Evolutionary conservation across 2,888 invertebrate genomes (phyloP).

Genomic region (Amphipyra berbera): DNA sequence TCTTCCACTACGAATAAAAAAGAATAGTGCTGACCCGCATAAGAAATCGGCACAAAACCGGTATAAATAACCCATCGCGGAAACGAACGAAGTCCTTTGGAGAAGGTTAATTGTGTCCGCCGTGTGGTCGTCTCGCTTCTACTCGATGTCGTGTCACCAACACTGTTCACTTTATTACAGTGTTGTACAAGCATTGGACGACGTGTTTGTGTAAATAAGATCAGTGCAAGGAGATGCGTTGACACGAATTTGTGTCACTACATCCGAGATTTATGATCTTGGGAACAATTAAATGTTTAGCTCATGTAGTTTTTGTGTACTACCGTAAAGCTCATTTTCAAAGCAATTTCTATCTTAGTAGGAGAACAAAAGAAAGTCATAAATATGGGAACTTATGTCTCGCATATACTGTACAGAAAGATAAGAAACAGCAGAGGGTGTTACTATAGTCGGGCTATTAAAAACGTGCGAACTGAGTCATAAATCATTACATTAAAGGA

Average conservation of each 20-base stretch:
- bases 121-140: conserved; percentile 4
- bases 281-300: neutral
- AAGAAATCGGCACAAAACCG: conserved; percentile 8
- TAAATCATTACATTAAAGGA: too few relatives aligned
- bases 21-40: conserved; percentile 1
- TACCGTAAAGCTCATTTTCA: neutral
- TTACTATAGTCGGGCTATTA: too few relatives aligned
- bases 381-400: neutral
- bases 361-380: neutral
- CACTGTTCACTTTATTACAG: conserved; percentile 1
- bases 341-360: neutral
- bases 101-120: conserved; percentile 26
- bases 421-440: neutral
- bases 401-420: neutral
- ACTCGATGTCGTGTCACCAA: neutral
- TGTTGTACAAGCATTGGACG: conserved; percentile 1
- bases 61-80: conserved; percentile 12
- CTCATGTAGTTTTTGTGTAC: neutral
- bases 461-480: too few relatives aligned
- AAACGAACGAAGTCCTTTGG: neutral
- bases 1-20: neutral
- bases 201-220: neutral
- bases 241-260: neutral
- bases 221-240: neutral
- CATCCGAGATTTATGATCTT: neutral